Evolutionary conservation across 1,140 invertebrate genomes (phyloP), one percentile per base, ranked within the genome.

Genomic region (Euura lappo): DNA sequence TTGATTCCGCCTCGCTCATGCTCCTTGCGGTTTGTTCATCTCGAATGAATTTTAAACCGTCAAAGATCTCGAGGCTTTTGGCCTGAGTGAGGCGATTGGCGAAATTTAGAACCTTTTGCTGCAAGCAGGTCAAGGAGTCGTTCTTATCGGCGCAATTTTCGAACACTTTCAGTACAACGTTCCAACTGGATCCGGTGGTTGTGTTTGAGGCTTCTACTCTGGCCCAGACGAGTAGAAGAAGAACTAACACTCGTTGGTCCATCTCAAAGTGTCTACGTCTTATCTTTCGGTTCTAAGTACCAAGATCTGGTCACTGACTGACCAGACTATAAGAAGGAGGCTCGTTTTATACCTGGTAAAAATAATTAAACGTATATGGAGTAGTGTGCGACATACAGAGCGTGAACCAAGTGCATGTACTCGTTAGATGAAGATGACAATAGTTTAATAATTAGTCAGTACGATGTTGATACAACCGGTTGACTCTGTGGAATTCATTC

Each of bases 91-190:
- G n/a, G 44, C 69, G 72, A 45, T 2, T 13, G 10, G 10, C 68
- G 46, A 71, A 47, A 11, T 45, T 70, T 28, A 45, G n/a, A 13
- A 68, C 60, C 74, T 66, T 69, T 44, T 69, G 79, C 74, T 60
- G 51, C 51, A 60, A 60, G 51, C 51, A 60, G 51, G 8, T 6
- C 2, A 60, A n/a, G 10, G 51, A 60, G 13, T 60, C 51, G 6
- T 60, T 60, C 13, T 60, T 60, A n/a, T 60, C 51, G 51, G 13
- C 13, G 13, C 51, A 60, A 60, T 60, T 60, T 60, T 60, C 51
- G 13, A 60, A 60, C 51, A 60, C 51, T 60, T n/a, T 60, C 51
- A 60, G 13, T 60, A 60, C 51, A 11, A 60, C 51, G 51, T 8
- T 60, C 51, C 51, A 60, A 11, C 51, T 60, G 51, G 51, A 60